phyloP scores from a whole-genome alignment of 2,888 invertebrate genomes.

The Ophion ventricosus region DNA sequence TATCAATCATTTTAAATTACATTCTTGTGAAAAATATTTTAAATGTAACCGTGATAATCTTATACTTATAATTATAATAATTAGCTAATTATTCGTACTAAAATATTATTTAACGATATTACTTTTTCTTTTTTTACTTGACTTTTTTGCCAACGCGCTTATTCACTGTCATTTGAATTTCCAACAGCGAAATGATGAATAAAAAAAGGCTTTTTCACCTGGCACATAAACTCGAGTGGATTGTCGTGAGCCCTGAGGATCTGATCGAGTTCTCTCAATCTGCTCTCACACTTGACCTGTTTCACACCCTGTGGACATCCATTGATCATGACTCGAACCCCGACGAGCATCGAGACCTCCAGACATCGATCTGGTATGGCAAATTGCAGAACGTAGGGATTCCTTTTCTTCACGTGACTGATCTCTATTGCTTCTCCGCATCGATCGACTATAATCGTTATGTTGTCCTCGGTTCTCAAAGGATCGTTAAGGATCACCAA shows the following conservation, averaged over 20 bases:
- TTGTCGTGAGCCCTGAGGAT: constrained; percentile 91
- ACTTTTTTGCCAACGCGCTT: too few relatives aligned
- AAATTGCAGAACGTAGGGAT: constrained; percentile 93
- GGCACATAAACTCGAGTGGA: constrained; percentile 95
- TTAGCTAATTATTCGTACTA: neutral
- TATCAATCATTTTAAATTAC: neutral
- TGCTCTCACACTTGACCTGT: constrained; percentile 95
- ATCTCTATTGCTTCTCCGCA: constrained; percentile 92
- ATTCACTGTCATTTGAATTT: too few relatives aligned
- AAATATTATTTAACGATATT: neutral
- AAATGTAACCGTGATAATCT: neutral
- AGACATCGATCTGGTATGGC: constrained; percentile 92
- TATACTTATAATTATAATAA: neutral
- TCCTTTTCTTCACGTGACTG: constrained; percentile 90
- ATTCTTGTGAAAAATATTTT: neutral
- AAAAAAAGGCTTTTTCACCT: constrained; percentile 84
- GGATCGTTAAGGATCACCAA: constrained; percentile 92
- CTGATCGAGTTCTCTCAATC: constrained; percentile 92
- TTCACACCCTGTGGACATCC: constrained; percentile 91
- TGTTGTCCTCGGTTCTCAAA: constrained; percentile 89
- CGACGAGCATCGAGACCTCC: constrained; percentile 92
- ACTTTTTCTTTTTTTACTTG: neutral
- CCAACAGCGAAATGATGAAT: neutral
- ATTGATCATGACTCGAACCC: constrained; percentile 92
- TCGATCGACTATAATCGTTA: constrained; percentile 91